Conservation (phyloP, 2,888 invertebrate genomes). For the Heliconius aoede region DNA sequence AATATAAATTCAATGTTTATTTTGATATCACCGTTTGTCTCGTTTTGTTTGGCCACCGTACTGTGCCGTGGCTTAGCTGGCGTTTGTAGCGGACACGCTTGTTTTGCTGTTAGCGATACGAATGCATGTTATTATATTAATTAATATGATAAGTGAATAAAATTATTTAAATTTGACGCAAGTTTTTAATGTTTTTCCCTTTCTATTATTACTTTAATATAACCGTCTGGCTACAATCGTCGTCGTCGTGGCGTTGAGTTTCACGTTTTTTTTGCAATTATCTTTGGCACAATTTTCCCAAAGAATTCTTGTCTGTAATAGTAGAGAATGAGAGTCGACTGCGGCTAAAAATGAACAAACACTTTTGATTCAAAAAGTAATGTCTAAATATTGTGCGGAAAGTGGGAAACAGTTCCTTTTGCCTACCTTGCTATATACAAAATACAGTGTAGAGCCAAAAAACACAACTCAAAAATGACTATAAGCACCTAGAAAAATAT, state of each 20-base stretch:
- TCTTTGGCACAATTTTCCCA: too few relatives aligned
- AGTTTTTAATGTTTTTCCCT: constrained; percentile 22
- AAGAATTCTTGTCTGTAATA: too few relatives aligned
- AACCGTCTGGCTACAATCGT: too few relatives aligned
- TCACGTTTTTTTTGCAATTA: too few relatives aligned
- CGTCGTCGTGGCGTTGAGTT: too few relatives aligned
- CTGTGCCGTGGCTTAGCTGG: constrained; percentile 36
- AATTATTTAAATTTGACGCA: constrained; percentile 71
- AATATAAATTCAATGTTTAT: constrained; percentile 38
- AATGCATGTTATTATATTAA: constrained; percentile 75
- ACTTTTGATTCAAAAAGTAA: too few relatives aligned
- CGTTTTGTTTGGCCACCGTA: constrained; percentile 39
- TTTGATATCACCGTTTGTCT: constrained; percentile 44
- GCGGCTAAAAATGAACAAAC: too few relatives aligned
- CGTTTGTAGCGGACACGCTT: constrained; percentile 74
- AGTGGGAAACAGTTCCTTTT: not conserved
- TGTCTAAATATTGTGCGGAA: too few relatives aligned
- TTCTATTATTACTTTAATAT: too few relatives aligned
- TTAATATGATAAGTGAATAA: constrained; percentile 74
- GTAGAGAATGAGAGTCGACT: too few relatives aligned
- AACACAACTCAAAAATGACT: not conserved
- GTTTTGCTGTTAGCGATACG: constrained; percentile 70
- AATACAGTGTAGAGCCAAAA: not conserved
- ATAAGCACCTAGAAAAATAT: too few relatives aligned
- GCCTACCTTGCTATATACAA: not conserved